Evolutionary conservation across 2,797 vertebrate genomes (phyloP).

Genomic region (Orestias chungarensis): DNA sequence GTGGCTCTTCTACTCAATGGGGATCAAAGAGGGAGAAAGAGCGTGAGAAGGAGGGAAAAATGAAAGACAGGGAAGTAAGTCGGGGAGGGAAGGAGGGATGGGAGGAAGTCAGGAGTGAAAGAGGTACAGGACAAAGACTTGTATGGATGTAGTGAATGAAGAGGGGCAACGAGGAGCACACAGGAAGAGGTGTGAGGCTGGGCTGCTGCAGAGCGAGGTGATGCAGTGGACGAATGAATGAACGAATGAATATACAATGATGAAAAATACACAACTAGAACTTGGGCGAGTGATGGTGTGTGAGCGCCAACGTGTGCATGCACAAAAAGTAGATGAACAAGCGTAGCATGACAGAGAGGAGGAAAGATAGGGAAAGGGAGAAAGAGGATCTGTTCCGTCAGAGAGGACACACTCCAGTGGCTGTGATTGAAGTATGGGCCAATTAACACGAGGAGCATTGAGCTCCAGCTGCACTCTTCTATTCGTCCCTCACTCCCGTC

Average conservation of each 20-base stretch:
- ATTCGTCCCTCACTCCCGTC: conserved; percentile 69
- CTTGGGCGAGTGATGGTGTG: conserved; percentile 22
- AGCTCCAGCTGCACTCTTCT: conserved; percentile 79
- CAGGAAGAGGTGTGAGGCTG: conserved; percentile 37
- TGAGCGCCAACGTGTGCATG: conserved; percentile 20
- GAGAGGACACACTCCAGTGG: conserved; percentile 79
- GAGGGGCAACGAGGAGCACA: conserved; percentile 26
- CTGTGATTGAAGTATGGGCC: conserved; percentile 80
- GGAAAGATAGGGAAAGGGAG: conserved; percentile 22
- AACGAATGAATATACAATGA: conserved; percentile 36
- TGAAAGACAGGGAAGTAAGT: conserved; percentile 49
- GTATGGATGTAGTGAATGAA: conserved; percentile 33
- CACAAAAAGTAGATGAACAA: conserved; percentile 59
- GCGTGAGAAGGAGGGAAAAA: conserved; percentile 34
- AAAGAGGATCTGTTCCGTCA: conserved; percentile 71
- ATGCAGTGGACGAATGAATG: conserved; percentile 29
- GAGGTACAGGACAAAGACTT: conserved; percentile 48
- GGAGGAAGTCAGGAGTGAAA: conserved; percentile 59
- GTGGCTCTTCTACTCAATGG: conserved; percentile 63
- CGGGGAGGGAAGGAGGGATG: conserved; percentile 48
- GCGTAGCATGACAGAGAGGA: conserved; percentile 56
- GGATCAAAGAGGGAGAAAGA: conserved; percentile 63
- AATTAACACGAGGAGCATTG: conserved; percentile 79
- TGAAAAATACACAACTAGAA: conserved; percentile 36
- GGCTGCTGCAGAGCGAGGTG: conserved; percentile 41